phyloP scores from a whole-genome alignment of 2,888 invertebrate species.

The Hipparchia semele region DNA sequence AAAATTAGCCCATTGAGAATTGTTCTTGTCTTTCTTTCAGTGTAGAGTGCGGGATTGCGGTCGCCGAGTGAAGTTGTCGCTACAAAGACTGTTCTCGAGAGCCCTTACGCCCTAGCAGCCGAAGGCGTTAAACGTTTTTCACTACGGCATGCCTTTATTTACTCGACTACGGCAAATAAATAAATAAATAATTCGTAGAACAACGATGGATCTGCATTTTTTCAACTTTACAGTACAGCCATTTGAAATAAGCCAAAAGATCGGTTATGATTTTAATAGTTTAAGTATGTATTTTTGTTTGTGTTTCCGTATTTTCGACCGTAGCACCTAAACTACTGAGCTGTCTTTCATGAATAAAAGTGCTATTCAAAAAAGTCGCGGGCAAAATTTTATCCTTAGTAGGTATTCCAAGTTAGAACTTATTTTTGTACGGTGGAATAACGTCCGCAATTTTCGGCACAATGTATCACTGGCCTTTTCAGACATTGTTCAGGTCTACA shows the following conservation, averaged over 20 bases:
- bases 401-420: no score
- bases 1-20: constrained; percentile 12
- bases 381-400: no score
- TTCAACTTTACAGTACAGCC: no score
- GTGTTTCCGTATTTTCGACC: not conserved
- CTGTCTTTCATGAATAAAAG: not conserved
- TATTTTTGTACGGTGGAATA: no score
- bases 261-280: not conserved
- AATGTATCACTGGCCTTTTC: no score
- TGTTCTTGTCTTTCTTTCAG: constrained; percentile 3
- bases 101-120: constrained; percentile 2
- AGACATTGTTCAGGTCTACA: not conserved
- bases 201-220: no score
- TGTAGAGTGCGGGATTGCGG: not conserved
- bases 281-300: not conserved
- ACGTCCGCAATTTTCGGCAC: no score
- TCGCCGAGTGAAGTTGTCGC: not conserved
- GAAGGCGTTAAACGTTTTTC: constrained; percentile 2
- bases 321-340: not conserved
- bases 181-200: no score
- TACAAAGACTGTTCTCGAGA: not conserved
- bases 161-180: not conserved
- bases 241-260: no score
- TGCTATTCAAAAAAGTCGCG: no score
- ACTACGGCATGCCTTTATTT: not conserved